These are phyloP conservation scores for Scolanthus callimorphus DNA, from an alignment of 92 coral and sea anemone genomes.

Conservation along the genomic window DNA sequence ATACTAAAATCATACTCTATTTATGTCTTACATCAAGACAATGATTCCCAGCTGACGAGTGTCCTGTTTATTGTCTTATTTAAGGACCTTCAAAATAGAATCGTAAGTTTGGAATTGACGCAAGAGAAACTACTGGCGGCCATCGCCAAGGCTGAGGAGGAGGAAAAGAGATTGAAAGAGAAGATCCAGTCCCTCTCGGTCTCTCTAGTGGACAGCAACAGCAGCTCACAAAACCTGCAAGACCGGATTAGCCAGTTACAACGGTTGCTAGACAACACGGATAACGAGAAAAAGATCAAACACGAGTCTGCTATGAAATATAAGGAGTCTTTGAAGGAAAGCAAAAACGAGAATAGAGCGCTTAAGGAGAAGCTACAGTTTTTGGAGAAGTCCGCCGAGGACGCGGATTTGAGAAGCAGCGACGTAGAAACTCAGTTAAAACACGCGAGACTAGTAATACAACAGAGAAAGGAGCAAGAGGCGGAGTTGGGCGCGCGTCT, in stretches of 20 bases:
- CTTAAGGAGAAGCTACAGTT: constrained; percentile 57
- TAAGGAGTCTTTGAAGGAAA: constrained; percentile 62
- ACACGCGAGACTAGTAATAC: constrained; percentile 56
- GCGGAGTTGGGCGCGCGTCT: constrained; percentile 49
- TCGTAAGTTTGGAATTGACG: constrained; percentile 40
- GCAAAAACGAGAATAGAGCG: constrained; percentile 56
- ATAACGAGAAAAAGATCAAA: constrained; percentile 66
- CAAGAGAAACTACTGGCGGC: constrained; percentile 54
- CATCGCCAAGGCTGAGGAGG: constrained; percentile 55
- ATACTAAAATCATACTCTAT: too few relatives aligned
- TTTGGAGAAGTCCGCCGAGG: constrained; percentile 62
- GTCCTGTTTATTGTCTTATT: too few relatives aligned
- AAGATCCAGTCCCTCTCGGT: constrained; percentile 69
- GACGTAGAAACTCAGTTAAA: constrained; percentile 73
- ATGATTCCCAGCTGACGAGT: too few relatives aligned
- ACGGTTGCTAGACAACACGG: constrained; percentile 61
- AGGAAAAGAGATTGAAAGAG: constrained; percentile 63
- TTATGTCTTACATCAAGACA: too few relatives aligned
- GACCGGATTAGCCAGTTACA: constrained; percentile 78
- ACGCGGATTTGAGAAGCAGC: constrained; percentile 47
- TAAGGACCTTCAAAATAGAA: constrained; percentile 60
- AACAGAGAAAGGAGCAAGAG: constrained; percentile 57
- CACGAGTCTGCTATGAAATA: constrained; percentile 51
- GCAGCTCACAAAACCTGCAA: constrained; percentile 83
- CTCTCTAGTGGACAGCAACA: constrained; percentile 75